A percentile compares a stretch with the other conserved stretches of the same genome.
These are phyloP conservation scores for Adrianichthys oophorus DNA, from an alignment of 2,797 vertebrate species.

Conservation along the genomic window DNA sequence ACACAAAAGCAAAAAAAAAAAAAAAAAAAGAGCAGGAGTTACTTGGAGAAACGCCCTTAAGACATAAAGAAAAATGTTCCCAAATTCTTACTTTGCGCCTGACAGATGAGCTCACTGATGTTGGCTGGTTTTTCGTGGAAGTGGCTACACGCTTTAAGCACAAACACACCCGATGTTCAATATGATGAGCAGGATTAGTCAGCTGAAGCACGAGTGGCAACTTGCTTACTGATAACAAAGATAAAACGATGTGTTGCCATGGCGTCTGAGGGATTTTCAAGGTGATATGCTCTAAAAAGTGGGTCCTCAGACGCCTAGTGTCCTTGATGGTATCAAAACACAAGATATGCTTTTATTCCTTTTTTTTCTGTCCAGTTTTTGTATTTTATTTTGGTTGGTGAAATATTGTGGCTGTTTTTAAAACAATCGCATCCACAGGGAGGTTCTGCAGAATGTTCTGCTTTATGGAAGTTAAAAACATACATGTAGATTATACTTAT, in stretches of 20 bases:
- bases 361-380: conserved; percentile 9
- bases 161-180: conserved; percentile 62
- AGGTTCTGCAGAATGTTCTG: too few relatives aligned
- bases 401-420: too few relatives aligned
- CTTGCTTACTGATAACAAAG: conserved; percentile 75
- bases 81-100: not conserved
- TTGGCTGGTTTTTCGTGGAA: conserved; percentile 25
- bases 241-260: conserved; percentile 78
- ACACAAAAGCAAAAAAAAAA: too few relatives aligned
- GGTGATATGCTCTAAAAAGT: conserved; percentile 68
- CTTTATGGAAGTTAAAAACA: too few relatives aligned
- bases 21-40: too few relatives aligned
- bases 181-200: conserved; percentile 66
- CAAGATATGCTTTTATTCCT: conserved; percentile 27
- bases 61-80: not conserved
- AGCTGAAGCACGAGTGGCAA: conserved; percentile 57
- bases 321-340: conserved; percentile 66
- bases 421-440: too few relatives aligned
- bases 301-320: conserved; percentile 56
- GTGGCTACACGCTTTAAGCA: conserved; percentile 45
- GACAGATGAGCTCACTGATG: conserved; percentile 36
- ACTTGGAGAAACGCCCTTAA: not conserved
- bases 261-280: conserved; percentile 71
- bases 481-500: too few relatives aligned
- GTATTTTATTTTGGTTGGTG: conserved; percentile 6